A percentile compares a stretch with the other conserved stretches of the same genome.
Evolutionary conservation across 1,140 invertebrate genomes (phyloP).

Genomic region (Lordiphosa clarofinis): DNA sequence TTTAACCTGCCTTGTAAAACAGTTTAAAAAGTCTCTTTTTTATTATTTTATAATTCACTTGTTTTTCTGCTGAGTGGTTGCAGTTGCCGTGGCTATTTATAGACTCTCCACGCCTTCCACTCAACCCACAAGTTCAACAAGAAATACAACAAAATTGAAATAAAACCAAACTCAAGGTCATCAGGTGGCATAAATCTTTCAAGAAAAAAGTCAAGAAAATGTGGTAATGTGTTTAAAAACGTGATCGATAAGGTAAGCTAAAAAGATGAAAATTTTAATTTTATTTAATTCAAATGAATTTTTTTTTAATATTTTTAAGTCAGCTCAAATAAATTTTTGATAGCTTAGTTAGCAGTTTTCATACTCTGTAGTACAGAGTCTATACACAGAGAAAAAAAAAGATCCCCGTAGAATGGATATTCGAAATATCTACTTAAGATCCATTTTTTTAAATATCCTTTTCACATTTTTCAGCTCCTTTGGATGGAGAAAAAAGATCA

Average conservation of each 20-base stretch:
- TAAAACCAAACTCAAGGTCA: constrained; percentile 54
- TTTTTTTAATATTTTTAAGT: too few relatives aligned
- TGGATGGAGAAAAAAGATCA: too few relatives aligned
- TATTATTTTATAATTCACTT: constrained; percentile 54
- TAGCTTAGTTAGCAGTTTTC: too few relatives aligned
- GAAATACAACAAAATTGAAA: constrained; percentile 36
- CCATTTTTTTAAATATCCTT: too few relatives aligned
- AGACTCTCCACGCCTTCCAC: constrained; percentile 11
- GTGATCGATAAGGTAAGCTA: neutral
- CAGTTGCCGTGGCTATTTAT: constrained; percentile 56
- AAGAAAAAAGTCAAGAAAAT: constrained; percentile 40
- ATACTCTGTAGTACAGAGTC: too few relatives aligned
- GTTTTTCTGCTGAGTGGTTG: constrained; percentile 52
- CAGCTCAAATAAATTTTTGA: too few relatives aligned
- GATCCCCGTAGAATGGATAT: too few relatives aligned
- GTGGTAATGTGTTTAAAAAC: constrained; percentile 2
- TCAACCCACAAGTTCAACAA: constrained; percentile 11
- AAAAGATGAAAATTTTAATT: too few relatives aligned
- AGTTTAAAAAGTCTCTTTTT: constrained; percentile 53
- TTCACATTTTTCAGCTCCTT: too few relatives aligned
- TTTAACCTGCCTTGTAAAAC: constrained; percentile 45
- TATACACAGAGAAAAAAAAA: too few relatives aligned
- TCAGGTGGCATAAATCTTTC: constrained; percentile 57
- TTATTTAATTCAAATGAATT: too few relatives aligned
- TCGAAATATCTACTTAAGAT: too few relatives aligned